Conservation (phyloP, 2,113 vertebrate genomes). For the Zosterops borbonicus region DNA sequence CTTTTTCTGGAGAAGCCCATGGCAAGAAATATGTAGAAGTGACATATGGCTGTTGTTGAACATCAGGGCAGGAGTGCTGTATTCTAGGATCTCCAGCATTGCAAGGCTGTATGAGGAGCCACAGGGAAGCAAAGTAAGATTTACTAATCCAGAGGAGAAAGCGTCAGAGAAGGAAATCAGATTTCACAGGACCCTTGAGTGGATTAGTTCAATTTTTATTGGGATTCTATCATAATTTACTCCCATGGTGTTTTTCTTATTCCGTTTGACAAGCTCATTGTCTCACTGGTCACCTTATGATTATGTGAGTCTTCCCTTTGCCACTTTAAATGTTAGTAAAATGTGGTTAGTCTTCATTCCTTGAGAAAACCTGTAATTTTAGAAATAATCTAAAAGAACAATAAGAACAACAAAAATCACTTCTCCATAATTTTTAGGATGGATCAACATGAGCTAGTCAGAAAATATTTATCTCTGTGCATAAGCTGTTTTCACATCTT, state of each 20-base stretch:
- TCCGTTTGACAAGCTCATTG: neutral
- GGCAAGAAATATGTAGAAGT: neutral
- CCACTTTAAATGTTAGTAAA: neutral
- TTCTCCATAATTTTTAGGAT: neutral
- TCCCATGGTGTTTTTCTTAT: neutral
- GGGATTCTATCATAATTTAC: neutral
- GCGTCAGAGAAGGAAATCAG: neutral
- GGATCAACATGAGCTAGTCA: neutral
- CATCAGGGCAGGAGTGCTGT: neutral
- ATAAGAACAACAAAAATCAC: neutral
- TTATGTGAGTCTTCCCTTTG: neutral
- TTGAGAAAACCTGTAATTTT: neutral
- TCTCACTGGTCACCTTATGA: neutral
- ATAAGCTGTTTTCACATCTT: neutral
- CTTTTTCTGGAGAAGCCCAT: neutral
- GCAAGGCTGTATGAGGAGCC: neutral
- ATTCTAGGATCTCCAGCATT: neutral
- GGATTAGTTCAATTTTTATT: neutral
- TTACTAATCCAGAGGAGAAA: neutral
- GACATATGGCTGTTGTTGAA: neutral
- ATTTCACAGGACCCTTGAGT: neutral
- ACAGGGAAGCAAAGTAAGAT: neutral
- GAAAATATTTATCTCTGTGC: neutral
- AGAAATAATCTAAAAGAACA: neutral
- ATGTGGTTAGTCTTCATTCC: neutral